A percentile compares a stretch with the other conserved stretches of the same genome.
These are phyloP conservation scores for Nasua narica DNA, from an alignment of 2,797 vertebrate species.

Conservation along the genomic window DNA sequence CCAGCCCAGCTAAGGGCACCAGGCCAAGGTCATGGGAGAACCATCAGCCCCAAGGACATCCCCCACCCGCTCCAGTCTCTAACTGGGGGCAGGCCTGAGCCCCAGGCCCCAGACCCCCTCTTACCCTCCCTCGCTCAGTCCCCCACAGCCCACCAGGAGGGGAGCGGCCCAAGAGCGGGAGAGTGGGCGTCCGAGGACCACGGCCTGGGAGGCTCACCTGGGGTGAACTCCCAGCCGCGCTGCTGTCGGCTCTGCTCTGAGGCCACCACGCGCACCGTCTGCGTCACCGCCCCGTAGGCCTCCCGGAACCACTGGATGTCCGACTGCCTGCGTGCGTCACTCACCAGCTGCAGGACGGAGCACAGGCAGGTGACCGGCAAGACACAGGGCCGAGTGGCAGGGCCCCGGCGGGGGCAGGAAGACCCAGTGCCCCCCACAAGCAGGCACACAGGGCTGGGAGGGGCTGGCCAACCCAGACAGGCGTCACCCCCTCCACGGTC, in stretches of 20 bases:
- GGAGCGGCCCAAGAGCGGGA: rapidly evolving
- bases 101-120: background rate
- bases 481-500: background rate
- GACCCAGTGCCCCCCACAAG: background rate
- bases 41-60: background rate
- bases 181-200: rapidly evolving
- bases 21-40: background rate
- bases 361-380: background rate
- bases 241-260: slow-evolving; percentile 85
- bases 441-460: background rate
- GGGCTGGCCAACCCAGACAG: background rate
- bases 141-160: background rate
- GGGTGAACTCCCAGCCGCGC: slow-evolving; percentile 90
- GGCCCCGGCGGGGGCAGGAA: background rate
- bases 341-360: slow-evolving; percentile 87
- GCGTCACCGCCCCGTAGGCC: slow-evolving; percentile 80
- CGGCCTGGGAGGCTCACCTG: slow-evolving; percentile 80
- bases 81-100: background rate
- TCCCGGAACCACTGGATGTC: slow-evolving; percentile 92
- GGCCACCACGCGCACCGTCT: slow-evolving; percentile 87
- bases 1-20: background rate
- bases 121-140: background rate
- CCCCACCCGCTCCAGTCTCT: background rate
- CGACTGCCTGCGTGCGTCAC: slow-evolving; percentile 88
- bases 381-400: background rate